Base-by-base conservation (phyloP, 2,888 invertebrate species). In the Torymus tubicola region DNA sequence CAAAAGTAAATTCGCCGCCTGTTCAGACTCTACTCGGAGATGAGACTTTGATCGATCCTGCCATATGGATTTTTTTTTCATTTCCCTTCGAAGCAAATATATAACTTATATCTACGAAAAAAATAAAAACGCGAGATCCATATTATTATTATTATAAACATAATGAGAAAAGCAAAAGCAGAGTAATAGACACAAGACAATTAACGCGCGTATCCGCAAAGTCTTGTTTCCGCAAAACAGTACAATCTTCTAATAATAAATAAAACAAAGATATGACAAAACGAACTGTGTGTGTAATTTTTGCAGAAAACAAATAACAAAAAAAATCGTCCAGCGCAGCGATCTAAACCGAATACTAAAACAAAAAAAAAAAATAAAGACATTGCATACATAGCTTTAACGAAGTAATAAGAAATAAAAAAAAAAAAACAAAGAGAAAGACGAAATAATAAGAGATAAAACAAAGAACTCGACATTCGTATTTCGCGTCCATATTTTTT, bases 401-500 rank as follows among this genome's bases (percentile, higher is more conserved):
- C 24, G 52, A 69, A 76, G 67, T 18, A 75, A 61, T 24, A 31
- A 50, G 21, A 12, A 52, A 11, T 77, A 70, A 24, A 75, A 18
- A 70, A 11, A 69, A 50, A 58, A 64, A 42, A n/a, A 55, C 31
- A 55, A 68, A 72, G 55, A 55, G 74, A 53, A 60, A 64, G 18
- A 67, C 24, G 2, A 63, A 72, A 55, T 13, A 68, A 24, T 16
- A 71, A 68, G 70, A 70, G 12, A 63, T n/a, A 52, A 71, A 82
- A 68, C 57, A 82, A 77, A 78, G 60, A 79, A 80, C 52, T 70
- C 71, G 72, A 82, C 67, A 82, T 78, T 80, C 78, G 70, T 72
- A 67, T 67, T 42, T 80, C 80, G 80, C 82, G 80, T 78, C 78
- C 82, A 76, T 82, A 82, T 82, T 82, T 82, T 82, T 82, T 82